Base-by-base conservation (phyloP, 1,140 invertebrate species). In the Elymnias hypermnestra region DNA sequence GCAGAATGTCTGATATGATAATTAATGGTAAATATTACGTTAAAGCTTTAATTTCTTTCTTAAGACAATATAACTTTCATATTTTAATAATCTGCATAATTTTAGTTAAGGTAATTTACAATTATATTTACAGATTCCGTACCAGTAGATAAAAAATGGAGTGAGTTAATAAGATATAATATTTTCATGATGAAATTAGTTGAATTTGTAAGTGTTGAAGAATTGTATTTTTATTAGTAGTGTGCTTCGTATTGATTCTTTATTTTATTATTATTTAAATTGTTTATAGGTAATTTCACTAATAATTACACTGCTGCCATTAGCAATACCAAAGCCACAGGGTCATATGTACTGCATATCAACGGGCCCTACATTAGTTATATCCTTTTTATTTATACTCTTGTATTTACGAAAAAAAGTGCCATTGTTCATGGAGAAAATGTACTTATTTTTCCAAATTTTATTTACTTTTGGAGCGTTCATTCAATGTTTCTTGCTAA, bases 191-290 rank as follows among this genome's bases (percentile, higher is more conserved):
- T 84, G 79, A 84, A 84, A 56, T 56, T 84, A 26, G 70, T 84
- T 25, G 81, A 84, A 57, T 84, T 84, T 62, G 81, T 84, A 71
- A 84, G 81, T 84, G 78, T n/a, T n/a, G n/a, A n/a, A n/a, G n/a
- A n/a, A n/a, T n/a, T n/a, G n/a, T n/a, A n/a, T n/a, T n/a, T n/a
- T n/a, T n/a, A n/a, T n/a, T n/a, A n/a, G n/a, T n/a, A n/a, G n/a
- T n/a, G n/a, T n/a, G n/a, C n/a, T n/a, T 51, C 7, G 17, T 46
- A 14, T 13, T 2, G n/a, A 15, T 53, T 38, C 17, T 53, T 53
- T 53, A 47, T 46, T 28, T 49, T 40, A 44, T 39, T 53, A 50
- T 31, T 23, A 39, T 25, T 39, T 49, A 58, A 51, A 53, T 62
- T 74, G 28, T 51, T 77, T 76, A 39, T 82, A 83, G 79, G 73